phyloP scores from a whole-genome alignment of 2,113 vertebrate species.

The Sturnus vulgaris region DNA sequence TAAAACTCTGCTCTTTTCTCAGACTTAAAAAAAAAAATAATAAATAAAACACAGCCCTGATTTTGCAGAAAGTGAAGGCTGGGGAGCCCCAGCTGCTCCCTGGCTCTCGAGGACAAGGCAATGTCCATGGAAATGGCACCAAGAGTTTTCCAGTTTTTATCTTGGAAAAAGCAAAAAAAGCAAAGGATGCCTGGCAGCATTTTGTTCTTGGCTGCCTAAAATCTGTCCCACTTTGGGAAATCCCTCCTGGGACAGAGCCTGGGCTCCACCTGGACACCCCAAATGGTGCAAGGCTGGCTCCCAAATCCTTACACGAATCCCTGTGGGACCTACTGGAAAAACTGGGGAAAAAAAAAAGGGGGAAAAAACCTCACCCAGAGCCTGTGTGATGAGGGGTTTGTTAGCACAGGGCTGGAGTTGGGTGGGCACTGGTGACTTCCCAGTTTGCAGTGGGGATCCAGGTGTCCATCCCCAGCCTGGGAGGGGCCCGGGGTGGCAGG shows the following conservation, averaged over 20 bases:
- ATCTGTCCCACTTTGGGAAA: not conserved
- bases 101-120: not conserved
- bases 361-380: fast-evolving
- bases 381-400: not conserved
- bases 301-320: not conserved
- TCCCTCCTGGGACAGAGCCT: not conserved
- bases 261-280: not conserved
- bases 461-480: fast-evolving
- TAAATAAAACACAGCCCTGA: not conserved
- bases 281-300: fast-evolving
- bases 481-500: not conserved
- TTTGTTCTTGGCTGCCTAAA: not conserved
- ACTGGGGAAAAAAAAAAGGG: fast-evolving
- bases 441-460: fast-evolving
- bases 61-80: not conserved
- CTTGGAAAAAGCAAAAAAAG: not conserved
- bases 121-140: fast-evolving
- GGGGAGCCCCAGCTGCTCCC: not conserved
- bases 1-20: not conserved
- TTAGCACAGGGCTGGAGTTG: not conserved
- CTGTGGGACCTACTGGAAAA: not conserved
- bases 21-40: not conserved
- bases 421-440: too few species aligned
- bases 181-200: not conserved
- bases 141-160: not conserved